Percentiles rank a stretch among this genome's conserved stretches.
These are phyloP conservation scores for Callinectes sapidus DNA, from an alignment of 2,888 invertebrate species.

Conservation along the genomic window DNA sequence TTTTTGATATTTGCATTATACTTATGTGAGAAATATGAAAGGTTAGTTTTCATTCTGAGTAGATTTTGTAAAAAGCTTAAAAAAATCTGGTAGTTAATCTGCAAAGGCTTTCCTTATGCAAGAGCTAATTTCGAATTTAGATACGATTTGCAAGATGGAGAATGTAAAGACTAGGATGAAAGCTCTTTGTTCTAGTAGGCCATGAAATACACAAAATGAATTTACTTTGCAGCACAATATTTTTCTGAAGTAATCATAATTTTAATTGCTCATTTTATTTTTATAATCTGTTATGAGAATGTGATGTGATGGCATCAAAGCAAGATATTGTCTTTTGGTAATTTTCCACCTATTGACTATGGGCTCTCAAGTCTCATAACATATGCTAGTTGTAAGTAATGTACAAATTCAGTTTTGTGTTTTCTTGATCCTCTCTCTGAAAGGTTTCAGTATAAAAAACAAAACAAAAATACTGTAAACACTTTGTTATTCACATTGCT, in stretches of 20 bases:
- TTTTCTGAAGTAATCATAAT: neutral
- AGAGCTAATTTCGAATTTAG: neutral
- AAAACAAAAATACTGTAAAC: constrained; percentile 1
- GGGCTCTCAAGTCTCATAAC: neutral
- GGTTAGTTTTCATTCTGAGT: neutral
- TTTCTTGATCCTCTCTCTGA: constrained; percentile 8
- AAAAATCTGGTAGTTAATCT: neutral
- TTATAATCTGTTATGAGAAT: neutral
- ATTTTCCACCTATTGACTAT: neutral
- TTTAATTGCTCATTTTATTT: neutral
- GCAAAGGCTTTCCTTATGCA: neutral
- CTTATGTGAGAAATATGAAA: neutral
- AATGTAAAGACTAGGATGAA: neutral
- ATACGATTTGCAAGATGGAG: neutral
- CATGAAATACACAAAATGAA: neutral
- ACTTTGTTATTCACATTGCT: neutral
- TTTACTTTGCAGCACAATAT: neutral
- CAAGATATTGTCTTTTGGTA: neutral
- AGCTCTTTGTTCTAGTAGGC: neutral
- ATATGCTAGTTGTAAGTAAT: constrained; percentile 4
- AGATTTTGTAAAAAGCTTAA: neutral
- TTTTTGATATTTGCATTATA: neutral
- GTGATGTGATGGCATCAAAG: neutral
- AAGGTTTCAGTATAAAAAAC: neutral
- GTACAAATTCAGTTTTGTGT: neutral